Evolutionary conservation across 2,113 vertebrate species (phyloP), one percentile per base, ranked within the genome.

Genomic region (Gobius niger): DNA sequence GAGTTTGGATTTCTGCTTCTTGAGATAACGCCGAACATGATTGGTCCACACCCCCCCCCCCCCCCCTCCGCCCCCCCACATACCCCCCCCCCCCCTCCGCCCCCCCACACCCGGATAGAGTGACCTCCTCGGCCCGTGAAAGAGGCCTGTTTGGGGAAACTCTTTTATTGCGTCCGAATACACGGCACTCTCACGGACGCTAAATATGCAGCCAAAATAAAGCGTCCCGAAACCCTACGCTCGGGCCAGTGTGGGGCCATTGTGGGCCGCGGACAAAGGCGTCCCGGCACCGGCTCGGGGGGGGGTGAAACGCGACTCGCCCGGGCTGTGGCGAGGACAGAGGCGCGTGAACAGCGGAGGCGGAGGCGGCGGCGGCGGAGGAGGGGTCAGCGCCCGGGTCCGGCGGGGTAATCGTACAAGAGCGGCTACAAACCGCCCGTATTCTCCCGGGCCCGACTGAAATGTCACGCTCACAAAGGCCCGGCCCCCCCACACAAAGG

Each of bases 281-380:
- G 88, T 95, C 87, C 75, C 87, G 93, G 91, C 92, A 90, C 87
- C 93, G 94, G 92, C 94, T 95, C 84, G 89, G 92, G 95, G 92
- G 89, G 92, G 95, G 92, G 91, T 91, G 94, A 95, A 98, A 98
- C 91, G 92, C 89, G 93, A 98, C 90, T 94, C 94, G 88, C 88
- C 24, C 24, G 24, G 5, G 24, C 24, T 34, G 24, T 24, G 24
- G 24, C 24, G 24, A 24, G 24, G 24, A 24, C 24, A 73, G 88
- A 90, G 85, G 63, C 81, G 90, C 14, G 94, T 95, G 93, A 96
- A 96, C 93, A 95, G 90, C 91, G 87, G 90, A 93, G 93, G 92
- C 91, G 90, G 91, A 92, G 88, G 86, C n/a, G n/a, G 90, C 91
- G 87, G 90, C 93, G 93, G 92, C 91, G 90, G 91, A 92, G 88